phyloP scores from a whole-genome alignment of 2,113 vertebrate genomes.

The Microtus pennsylvanicus region DNA sequence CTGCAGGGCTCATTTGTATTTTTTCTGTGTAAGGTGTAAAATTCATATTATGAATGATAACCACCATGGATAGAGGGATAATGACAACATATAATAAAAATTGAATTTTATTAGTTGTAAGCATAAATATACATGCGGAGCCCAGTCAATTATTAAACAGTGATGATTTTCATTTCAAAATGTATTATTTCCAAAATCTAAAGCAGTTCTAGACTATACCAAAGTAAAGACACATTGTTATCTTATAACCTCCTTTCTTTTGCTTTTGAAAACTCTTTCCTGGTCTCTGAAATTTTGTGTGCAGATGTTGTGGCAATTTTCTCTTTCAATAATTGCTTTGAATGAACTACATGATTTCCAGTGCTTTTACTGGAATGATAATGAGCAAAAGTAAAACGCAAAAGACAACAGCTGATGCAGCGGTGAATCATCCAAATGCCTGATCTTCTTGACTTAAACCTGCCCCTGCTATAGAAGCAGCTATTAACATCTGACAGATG shows the following conservation, averaged over 20 bases:
- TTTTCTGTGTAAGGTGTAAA: not conserved
- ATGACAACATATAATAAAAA: not conserved
- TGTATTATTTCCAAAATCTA: constrained; percentile 9
- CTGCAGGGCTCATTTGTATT: not conserved
- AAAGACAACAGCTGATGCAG: constrained; percentile 34
- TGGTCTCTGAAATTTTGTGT: constrained; percentile 1
- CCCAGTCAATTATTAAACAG: not conserved
- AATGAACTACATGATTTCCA: constrained; percentile 63
- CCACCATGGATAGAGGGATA: not conserved
- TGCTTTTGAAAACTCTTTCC: not conserved
- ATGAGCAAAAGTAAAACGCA: constrained; percentile 69
- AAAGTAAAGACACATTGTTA: not conserved
- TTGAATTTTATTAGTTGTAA: not conserved
- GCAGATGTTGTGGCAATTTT: not conserved
- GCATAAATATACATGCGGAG: not conserved
- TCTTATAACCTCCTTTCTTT: not conserved
- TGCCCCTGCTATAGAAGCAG: constrained; percentile 71
- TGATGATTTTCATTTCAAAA: not conserved
- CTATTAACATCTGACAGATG: constrained; percentile 65
- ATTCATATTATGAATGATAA: not conserved
- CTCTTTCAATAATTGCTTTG: constrained; percentile 36
- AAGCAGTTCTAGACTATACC: not conserved
- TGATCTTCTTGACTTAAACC: constrained; percentile 71
- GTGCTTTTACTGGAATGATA: constrained; percentile 67
- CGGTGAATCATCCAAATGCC: constrained; percentile 57